Conservation (phyloP, 2,888 invertebrate species). For the Ypsolopha scabrella region DNA sequence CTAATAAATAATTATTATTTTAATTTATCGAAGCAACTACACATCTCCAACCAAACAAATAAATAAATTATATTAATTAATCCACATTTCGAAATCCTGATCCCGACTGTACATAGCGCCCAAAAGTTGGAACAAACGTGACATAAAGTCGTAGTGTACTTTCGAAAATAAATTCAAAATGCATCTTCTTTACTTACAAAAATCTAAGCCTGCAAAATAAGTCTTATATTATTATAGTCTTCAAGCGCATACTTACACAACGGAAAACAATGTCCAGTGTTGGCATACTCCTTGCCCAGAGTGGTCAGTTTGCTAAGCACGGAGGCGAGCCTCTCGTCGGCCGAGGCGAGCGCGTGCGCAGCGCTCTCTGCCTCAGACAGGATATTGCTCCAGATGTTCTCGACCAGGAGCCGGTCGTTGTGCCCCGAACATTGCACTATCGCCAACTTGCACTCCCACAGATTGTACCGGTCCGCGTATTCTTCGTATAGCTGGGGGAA, state of each 20-base stretch:
- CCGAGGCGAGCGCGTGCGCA: slow-evolving; percentile 48
- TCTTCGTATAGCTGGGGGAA: slow-evolving; percentile 83
- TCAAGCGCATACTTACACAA: slow-evolving; percentile 71
- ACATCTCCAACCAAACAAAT: no score
- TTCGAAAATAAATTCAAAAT: background rate
- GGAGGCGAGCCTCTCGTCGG: slow-evolving; percentile 73
- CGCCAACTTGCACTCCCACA: slow-evolving; percentile 94
- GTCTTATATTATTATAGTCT: no score
- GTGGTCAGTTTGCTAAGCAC: slow-evolving; percentile 82
- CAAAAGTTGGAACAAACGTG: no score
- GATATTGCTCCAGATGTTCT: slow-evolving; percentile 93
- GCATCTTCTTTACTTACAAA: background rate
- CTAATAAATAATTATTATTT: no score
- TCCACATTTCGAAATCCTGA: no score
- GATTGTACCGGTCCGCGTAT: slow-evolving; percentile 89
- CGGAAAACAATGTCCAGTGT: slow-evolving; percentile 90
- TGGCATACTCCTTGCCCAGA: slow-evolving; percentile 82
- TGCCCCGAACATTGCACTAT: slow-evolving; percentile 96
- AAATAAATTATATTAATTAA: no score
- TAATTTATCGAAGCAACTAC: no score
- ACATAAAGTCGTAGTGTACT: no score
- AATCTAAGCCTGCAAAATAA: background rate
- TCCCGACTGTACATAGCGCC: no score
- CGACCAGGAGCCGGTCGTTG: slow-evolving; percentile 87
- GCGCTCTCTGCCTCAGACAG: slow-evolving; percentile 71